A percentile compares a stretch with the other conserved stretches of the same genome.
Conservation (phyloP, 30 jellyfish, hydroid and myxozoan genomes). For the Pelagia noctiluca region DNA sequence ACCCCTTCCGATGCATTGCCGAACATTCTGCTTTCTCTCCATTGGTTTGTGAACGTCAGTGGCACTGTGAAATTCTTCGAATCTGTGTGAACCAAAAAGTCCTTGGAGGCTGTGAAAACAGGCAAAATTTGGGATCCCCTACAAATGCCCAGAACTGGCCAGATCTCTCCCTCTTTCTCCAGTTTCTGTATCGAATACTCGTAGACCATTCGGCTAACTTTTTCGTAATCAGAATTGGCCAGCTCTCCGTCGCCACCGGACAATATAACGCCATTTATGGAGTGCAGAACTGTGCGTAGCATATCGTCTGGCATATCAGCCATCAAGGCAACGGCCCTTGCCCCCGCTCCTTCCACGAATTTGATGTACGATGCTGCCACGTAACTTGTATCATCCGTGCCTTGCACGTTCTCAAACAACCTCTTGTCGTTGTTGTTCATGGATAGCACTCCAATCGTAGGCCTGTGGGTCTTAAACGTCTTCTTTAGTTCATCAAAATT, state of each 20-base stretch:
- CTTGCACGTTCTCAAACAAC: slow-evolving; percentile 41
- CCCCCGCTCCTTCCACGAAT: slow-evolving; percentile 89
- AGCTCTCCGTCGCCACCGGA: slow-evolving; percentile 95
- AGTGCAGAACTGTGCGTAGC: slow-evolving; percentile 48
- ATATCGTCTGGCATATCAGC: slow-evolving; percentile 70
- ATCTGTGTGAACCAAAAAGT: slow-evolving; percentile 57
- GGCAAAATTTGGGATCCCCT: slow-evolving; percentile 95
- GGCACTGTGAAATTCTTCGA: slow-evolving; percentile 80
- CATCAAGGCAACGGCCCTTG: slow-evolving; percentile 82
- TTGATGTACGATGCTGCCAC: slow-evolving; percentile 85
- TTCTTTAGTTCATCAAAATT: slow-evolving; percentile 44
- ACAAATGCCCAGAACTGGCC: slow-evolving; percentile 94
- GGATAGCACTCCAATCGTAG: slow-evolving; percentile 57
- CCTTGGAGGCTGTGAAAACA: slow-evolving; percentile 64
- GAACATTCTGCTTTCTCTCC: slow-evolving; percentile 75
- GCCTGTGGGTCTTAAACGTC: slow-evolving; percentile 49
- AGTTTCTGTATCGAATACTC: slow-evolving; percentile 58
- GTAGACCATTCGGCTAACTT: slow-evolving; percentile 64
- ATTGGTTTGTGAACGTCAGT: slow-evolving; percentile 69
- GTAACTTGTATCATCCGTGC: slow-evolving; percentile 63
- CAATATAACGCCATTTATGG: slow-evolving; percentile 80
- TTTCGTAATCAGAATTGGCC: slow-evolving; percentile 85
- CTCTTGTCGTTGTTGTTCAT: slow-evolving; percentile 50
- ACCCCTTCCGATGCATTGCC: slow-evolving; percentile 88
- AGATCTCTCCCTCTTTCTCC: slow-evolving; percentile 78